phyloP scores from a whole-genome alignment of 2,888 invertebrate species.

The Nephrotoma appendiculata region DNA sequence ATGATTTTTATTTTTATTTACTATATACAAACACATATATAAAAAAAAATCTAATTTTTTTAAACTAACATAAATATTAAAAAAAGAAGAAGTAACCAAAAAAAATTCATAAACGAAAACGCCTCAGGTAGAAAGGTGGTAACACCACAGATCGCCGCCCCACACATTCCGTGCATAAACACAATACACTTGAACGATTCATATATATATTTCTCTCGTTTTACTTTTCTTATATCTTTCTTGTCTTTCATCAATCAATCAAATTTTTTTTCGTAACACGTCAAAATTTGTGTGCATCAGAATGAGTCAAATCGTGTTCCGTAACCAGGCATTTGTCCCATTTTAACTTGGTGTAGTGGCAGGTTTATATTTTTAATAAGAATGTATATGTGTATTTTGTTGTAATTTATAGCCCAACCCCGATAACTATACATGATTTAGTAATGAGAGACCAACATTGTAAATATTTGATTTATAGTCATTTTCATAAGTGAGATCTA shows the following conservation, averaged over 20 bases:
- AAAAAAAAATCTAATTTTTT: not conserved
- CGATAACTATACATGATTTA: not conserved
- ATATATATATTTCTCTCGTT: not conserved
- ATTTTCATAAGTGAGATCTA: not conserved
- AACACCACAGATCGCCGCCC: not conserved
- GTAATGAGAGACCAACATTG: not conserved
- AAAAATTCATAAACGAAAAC: not conserved
- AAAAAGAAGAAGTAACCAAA: not conserved
- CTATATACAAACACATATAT: not conserved
- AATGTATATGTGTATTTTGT: not conserved
- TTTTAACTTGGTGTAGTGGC: not conserved
- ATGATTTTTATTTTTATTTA: not conserved
- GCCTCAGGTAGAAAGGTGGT: constrained; percentile 4
- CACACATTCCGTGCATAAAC: not conserved
- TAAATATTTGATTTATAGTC: not conserved
- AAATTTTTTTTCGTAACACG: not conserved
- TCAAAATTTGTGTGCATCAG: not conserved
- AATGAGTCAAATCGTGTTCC: not conserved
- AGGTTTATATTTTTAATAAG: not conserved
- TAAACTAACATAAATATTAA: not conserved
- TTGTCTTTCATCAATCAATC: not conserved
- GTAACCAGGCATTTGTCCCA: not conserved
- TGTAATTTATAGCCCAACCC: not conserved
- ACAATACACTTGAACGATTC: not conserved
- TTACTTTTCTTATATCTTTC: not conserved